phyloP scores from a whole-genome alignment of 2,797 vertebrate species.

The Pangasius djambal region DNA sequence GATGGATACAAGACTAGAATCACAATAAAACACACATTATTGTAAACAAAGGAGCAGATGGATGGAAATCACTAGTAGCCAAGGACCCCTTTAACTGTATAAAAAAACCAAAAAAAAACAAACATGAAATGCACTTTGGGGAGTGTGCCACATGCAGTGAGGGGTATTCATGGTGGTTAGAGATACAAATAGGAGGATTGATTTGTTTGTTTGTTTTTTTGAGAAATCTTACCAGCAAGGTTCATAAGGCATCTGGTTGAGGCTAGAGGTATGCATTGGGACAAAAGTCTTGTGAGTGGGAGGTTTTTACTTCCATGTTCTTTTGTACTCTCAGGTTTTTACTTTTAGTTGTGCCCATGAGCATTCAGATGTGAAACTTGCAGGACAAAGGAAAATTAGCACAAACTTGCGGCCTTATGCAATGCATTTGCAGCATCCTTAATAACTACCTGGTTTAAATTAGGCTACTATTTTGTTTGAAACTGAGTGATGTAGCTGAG shows the following conservation, averaged over 20 bases:
- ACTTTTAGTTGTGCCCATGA: not conserved
- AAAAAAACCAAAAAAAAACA: not conserved
- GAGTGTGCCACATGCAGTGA: not conserved
- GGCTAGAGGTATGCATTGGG: no score
- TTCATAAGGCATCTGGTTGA: no score
- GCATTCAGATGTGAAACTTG: not conserved
- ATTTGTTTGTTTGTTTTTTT: not conserved
- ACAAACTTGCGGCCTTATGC: not conserved
- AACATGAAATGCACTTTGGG: not conserved
- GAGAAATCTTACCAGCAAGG: not conserved
- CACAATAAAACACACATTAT: not conserved
- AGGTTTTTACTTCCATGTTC: not conserved
- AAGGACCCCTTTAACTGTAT: not conserved
- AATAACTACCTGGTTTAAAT: not conserved
- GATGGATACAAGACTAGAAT: not conserved
- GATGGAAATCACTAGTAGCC: not conserved
- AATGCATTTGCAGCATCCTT: not conserved
- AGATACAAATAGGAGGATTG: no score
- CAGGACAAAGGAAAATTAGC: not conserved
- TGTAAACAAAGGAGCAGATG: not conserved
- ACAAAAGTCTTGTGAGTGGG: no score
- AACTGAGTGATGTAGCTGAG: not conserved
- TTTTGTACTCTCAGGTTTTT: not conserved
- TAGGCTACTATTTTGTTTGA: not conserved
- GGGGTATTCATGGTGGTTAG: not conserved